phyloP scores from a whole-genome alignment of 2,113 vertebrate species.

The Ranitomeya imitator region DNA sequence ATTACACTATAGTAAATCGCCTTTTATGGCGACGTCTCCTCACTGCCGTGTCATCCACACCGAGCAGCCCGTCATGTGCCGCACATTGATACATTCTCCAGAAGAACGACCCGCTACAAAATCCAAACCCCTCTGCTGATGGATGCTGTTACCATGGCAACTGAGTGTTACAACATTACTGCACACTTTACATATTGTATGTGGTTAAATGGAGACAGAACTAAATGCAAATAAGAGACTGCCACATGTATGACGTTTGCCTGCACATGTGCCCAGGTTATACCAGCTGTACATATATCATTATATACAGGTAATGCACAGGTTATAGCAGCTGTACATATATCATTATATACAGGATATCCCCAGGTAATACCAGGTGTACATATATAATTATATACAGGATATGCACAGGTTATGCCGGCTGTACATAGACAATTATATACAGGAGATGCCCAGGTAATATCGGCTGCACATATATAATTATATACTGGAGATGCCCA shows the following conservation, averaged over 20 bases:
- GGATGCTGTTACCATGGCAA: slow-evolving; percentile 5
- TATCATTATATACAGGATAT: neutral
- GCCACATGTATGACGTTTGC: neutral
- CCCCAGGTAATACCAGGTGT: neutral
- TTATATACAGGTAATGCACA: neutral
- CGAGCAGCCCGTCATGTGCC: slow-evolving; percentile 8
- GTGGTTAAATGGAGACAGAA: neutral
- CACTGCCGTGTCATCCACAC: neutral
- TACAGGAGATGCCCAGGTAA: too few relatives aligned
- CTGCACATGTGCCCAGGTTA: neutral
- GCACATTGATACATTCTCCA: neutral
- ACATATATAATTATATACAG: too few relatives aligned
- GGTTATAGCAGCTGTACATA: neutral
- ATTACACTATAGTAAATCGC: slow-evolving; percentile 54
- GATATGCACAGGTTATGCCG: too few relatives aligned
- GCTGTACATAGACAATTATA: too few relatives aligned
- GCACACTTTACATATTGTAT: neutral
- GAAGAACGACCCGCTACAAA: neutral
- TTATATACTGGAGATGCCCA: too few relatives aligned
- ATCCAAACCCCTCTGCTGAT: neutral
- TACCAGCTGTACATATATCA: neutral
- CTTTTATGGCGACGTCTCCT: slow-evolving; percentile 37
- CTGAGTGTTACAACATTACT: slow-evolving; percentile 14
- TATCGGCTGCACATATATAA: too few relatives aligned
- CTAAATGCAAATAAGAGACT: neutral